These are phyloP conservation scores for Dendropsophus ebraccatus DNA, from an alignment of 2,113 vertebrate genomes.

Conservation along the genomic window DNA sequence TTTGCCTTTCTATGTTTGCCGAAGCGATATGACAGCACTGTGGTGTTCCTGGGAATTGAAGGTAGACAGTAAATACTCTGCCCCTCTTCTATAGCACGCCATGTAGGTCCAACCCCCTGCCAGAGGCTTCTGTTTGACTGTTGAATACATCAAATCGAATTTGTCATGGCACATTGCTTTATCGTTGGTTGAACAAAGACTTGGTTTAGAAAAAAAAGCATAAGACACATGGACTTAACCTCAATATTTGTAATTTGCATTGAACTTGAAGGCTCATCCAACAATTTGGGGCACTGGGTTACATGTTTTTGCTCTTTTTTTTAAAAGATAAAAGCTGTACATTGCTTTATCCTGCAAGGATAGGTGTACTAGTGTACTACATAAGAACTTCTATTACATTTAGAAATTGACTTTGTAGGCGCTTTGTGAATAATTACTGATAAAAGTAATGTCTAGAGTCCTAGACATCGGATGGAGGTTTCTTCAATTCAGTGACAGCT, in stretches of 20 bases:
- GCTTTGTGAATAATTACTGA: background rate
- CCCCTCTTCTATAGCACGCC: background rate
- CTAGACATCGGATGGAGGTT: background rate
- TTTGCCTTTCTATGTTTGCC: background rate
- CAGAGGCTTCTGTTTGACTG: conserved; percentile 23
- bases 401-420: background rate
- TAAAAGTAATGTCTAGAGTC: background rate
- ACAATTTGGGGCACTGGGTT: background rate
- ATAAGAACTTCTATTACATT: background rate
- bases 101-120: conserved; percentile 31
- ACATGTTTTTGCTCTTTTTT: background rate
- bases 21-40: background rate
- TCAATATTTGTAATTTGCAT: conserved; percentile 11
- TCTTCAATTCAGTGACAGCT: background rate
- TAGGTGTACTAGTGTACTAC: too few relatives aligned
- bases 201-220: background rate
- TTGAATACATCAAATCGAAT: conserved; percentile 35
- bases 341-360: background rate
- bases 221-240: background rate
- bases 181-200: conserved; percentile 22
- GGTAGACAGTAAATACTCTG: background rate
- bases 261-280: background rate
- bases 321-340: background rate
- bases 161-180: conserved; percentile 38
- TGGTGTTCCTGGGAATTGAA: conserved; percentile 2